Conservation (phyloP, 2,797 vertebrate genomes). For the Pseudochromis fuscus region DNA sequence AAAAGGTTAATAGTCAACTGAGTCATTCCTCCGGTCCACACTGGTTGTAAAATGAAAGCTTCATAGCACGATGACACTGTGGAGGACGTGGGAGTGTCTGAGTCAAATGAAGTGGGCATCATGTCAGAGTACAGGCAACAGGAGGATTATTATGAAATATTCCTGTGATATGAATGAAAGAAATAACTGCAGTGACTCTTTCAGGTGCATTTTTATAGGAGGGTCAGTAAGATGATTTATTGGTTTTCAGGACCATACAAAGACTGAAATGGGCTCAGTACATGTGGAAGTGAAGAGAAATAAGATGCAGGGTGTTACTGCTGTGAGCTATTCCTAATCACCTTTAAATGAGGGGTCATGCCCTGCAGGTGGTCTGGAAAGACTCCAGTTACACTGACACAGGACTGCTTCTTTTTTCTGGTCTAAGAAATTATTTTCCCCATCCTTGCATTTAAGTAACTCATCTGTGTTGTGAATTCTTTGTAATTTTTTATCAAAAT, state of each 20-base stretch:
- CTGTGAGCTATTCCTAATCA: neutral
- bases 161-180: neutral
- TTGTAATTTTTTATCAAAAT: too few relatives aligned
- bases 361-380: neutral
- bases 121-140: neutral
- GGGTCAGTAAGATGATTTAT: too few relatives aligned
- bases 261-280: too few relatives aligned
- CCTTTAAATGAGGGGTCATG: neutral
- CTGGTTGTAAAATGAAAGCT: too few relatives aligned
- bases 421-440: neutral
- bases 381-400: too few relatives aligned
- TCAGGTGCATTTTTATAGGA: neutral
- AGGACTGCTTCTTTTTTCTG: neutral
- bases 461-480: too few relatives aligned
- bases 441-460: too few relatives aligned
- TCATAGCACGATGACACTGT: neutral
- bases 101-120: too few relatives aligned
- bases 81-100: neutral
- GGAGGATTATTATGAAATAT: neutral
- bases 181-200: neutral
- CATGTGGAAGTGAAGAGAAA: too few relatives aligned
- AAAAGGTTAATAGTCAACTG: neutral
- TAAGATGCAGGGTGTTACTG: neutral
- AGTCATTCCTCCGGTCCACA: neutral
- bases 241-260: too few relatives aligned